Conservation (phyloP, 2,797 vertebrate species). For the Sebastes minor region DNA sequence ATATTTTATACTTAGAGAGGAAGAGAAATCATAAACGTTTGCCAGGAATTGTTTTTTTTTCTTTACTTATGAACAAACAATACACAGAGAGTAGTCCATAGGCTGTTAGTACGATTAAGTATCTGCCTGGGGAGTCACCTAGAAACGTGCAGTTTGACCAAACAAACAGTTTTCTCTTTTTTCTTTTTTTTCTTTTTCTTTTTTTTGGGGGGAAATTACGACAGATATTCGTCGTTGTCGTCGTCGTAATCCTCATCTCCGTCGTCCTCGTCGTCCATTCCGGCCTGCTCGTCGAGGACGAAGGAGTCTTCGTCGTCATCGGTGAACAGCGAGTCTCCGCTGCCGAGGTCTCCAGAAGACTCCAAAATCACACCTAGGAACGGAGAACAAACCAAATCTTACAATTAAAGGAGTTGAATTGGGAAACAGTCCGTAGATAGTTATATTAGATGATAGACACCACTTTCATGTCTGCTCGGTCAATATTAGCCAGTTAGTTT, state of each 20-base stretch:
- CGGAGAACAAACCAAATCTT: background rate
- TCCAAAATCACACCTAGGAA: constrained; percentile 85
- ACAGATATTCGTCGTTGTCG: constrained; percentile 90
- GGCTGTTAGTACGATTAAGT: constrained; percentile 83
- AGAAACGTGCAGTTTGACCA: constrained; percentile 87
- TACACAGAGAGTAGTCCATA: constrained; percentile 88
- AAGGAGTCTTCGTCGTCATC: constrained; percentile 91
- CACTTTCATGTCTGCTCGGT: background rate
- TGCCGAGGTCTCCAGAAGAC: constrained; percentile 93
- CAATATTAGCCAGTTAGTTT: background rate
- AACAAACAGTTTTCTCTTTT: constrained; percentile 72
- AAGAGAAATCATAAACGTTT: constrained; percentile 82
- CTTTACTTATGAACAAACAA: constrained; percentile 89
- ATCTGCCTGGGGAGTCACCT: constrained; percentile 85
- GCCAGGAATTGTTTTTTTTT: constrained; percentile 74
- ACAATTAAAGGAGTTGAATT: background rate
- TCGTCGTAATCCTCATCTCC: constrained; percentile 89
- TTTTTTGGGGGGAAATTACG: constrained; percentile 61
- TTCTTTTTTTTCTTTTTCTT: constrained; percentile 41
- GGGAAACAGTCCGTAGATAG: background rate
- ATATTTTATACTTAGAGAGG: constrained; percentile 73
- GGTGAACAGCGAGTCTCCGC: constrained; percentile 89
- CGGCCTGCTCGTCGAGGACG: constrained; percentile 84
- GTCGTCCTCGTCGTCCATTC: constrained; percentile 85
- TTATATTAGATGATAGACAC: background rate